Evolutionary conservation across 1,140 invertebrate species (phyloP), one percentile per base, ranked within the genome.

Genomic region (Brachionus rubens): DNA sequence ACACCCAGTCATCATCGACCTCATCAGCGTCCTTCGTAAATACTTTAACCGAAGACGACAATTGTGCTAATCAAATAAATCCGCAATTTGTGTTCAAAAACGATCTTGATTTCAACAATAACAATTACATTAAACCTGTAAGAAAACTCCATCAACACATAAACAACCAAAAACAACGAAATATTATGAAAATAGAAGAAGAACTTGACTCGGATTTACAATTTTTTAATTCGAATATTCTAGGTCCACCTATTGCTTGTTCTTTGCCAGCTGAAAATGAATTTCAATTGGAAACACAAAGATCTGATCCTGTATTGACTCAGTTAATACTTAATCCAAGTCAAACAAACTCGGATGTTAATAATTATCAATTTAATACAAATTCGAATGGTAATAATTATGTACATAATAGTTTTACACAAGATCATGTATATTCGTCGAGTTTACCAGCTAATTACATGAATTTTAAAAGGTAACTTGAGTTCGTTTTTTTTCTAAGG

Each of bases 111-210:
- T 36, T 59, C 6, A 65, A 65, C 24, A 65, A 43, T 36, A 65
- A 65, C 36, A 12, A 36, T 10, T 59, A 36, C 36, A 28, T 59
- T 52, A 10, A 33, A 19, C 26, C n/a, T 4, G 10, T 5, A 0
- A 30, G 36, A 24, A 41, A 65, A 28, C 59, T 24, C 2, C 40
- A 41, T 24, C 59, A 65, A 21, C 59, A 62, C 16, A 1, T 36
- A 19, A 41, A n/a, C 33, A 46, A 16, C 16, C 26, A 59, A n/a
- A 59, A 59, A n/a, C 54, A 59, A 19, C n/a, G 54, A 59, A 65
- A 65, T 43, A 65, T 65, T 21, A 65, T 43, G 33, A 65, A 65
- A 26, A 65, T 65, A 24, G 59, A 65, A 10, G 59, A 65, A 24
- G 59, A 65, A 28, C 19, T 65, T 6, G 59, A 65, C 36, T 43